These are phyloP conservation scores for Genyomyrus donnyi DNA, from an alignment of 2,113 vertebrate species.

Conservation along the genomic window DNA sequence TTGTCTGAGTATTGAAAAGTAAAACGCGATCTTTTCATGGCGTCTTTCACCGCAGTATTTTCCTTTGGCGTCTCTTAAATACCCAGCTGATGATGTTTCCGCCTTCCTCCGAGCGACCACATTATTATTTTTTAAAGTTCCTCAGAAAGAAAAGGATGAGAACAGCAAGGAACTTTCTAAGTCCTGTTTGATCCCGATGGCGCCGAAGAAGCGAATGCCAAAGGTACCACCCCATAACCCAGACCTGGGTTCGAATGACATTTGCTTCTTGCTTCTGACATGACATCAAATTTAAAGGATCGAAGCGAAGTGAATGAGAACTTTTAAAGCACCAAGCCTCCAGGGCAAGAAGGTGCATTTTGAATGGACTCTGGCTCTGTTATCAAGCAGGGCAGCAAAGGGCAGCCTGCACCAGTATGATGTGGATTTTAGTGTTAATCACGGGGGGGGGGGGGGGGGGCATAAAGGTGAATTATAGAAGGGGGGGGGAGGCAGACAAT, in stretches of 20 bases:
- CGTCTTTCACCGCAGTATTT: not conserved
- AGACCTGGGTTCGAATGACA: not conserved
- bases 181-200: slow-evolving; percentile 60
- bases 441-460: not conserved
- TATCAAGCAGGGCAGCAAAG: not conserved
- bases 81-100: not conserved
- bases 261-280: not conserved
- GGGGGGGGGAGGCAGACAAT: no score
- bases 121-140: slow-evolving; percentile 38
- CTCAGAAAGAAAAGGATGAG: slow-evolving; percentile 60
- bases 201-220: slow-evolving; percentile 80
- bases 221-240: slow-evolving; percentile 58
- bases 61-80: not conserved
- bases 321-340: not conserved
- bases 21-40: not conserved
- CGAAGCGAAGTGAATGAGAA: not conserved
- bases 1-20: not conserved
- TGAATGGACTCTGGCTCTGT: not conserved
- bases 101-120: not conserved
- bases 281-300: not conserved
- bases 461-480: no score
- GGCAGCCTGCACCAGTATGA: not conserved
- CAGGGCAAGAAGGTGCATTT: not conserved
- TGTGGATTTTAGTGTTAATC: not conserved
- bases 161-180: slow-evolving; percentile 57